These are phyloP conservation scores for Hyphantria cunea DNA, from an alignment of 1,140 invertebrate genomes.

Conservation along the genomic window DNA sequence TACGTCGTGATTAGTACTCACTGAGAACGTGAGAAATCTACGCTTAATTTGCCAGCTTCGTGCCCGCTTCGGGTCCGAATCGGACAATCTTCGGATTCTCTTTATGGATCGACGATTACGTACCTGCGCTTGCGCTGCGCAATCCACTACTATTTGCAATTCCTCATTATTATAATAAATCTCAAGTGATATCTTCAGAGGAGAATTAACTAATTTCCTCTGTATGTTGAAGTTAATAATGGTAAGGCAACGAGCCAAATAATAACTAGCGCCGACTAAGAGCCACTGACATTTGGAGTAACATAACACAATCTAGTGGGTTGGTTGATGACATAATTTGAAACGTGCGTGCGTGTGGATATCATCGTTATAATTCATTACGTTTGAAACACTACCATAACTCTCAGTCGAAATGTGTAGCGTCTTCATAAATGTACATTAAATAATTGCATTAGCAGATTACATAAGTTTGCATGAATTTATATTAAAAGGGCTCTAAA, in stretches of 20 bases:
- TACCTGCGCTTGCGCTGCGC: conserved; percentile 11
- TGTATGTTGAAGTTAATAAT: conserved; percentile 55
- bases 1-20: conserved; percentile 66
- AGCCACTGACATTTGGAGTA: conserved; percentile 60
- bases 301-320: conserved; percentile 56
- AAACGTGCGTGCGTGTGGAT: conserved; percentile 47
- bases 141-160: conserved; percentile 21
- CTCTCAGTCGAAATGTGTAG: neutral
- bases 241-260: conserved; percentile 65
- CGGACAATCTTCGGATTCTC: conserved; percentile 52
- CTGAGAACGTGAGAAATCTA: conserved; percentile 60
- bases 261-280: conserved; percentile 53
- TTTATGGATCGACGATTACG: conserved; percentile 41
- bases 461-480: neutral
- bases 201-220: conserved; percentile 36
- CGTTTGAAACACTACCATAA: conserved; percentile 39
- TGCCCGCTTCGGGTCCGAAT: conserved; percentile 48
- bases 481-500: neutral
- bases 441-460: conserved; percentile 17
- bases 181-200: conserved; percentile 14
- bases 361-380: conserved; percentile 49
- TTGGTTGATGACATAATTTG: conserved; percentile 68
- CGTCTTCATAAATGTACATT: conserved; percentile 20
- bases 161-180: conserved; percentile 15
- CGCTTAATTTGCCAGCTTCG: conserved; percentile 52